These are phyloP conservation scores for Neomorphus geoffroyi DNA, from an alignment of 2,797 vertebrate genomes.

Conservation along the genomic window DNA sequence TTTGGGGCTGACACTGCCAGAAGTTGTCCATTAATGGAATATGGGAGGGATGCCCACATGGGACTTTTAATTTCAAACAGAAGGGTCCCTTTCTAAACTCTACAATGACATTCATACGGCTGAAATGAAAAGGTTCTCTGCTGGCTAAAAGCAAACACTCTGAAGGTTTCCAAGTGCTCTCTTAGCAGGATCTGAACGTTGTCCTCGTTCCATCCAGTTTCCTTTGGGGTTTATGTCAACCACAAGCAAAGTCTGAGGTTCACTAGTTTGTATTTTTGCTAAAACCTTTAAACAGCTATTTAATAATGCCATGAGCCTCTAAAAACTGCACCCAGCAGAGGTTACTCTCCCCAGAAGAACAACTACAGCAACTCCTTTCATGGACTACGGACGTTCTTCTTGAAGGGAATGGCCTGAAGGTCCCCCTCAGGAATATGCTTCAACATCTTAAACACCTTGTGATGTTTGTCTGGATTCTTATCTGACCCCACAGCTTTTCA, in stretches of 20 bases:
- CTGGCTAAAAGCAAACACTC: not conserved
- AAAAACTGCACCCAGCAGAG: not conserved
- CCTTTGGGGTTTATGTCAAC: not conserved
- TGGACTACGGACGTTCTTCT: not conserved
- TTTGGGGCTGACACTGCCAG: not conserved
- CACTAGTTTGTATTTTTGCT: not conserved
- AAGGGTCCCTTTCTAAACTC: not conserved
- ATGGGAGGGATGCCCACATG: not conserved
- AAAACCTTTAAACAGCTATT: not conserved
- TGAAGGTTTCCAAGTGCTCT: not conserved
- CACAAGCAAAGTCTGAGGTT: not conserved
- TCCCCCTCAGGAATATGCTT: not conserved
- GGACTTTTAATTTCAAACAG: not conserved
- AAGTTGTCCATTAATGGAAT: not conserved
- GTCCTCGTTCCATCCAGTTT: not conserved
- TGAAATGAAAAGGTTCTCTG: not conserved
- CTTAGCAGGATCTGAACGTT: not conserved
- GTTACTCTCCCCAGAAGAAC: not conserved
- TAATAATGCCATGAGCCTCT: fast-evolving
- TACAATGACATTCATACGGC: not conserved
- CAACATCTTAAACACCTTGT: not conserved
- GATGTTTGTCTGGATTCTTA: not conserved
- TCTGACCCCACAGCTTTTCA: not conserved
- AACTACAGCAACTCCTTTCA: not conserved
- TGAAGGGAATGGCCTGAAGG: not conserved